Conservation (phyloP, 2,113 vertebrate genomes). For the Mus spicilegus region DNA sequence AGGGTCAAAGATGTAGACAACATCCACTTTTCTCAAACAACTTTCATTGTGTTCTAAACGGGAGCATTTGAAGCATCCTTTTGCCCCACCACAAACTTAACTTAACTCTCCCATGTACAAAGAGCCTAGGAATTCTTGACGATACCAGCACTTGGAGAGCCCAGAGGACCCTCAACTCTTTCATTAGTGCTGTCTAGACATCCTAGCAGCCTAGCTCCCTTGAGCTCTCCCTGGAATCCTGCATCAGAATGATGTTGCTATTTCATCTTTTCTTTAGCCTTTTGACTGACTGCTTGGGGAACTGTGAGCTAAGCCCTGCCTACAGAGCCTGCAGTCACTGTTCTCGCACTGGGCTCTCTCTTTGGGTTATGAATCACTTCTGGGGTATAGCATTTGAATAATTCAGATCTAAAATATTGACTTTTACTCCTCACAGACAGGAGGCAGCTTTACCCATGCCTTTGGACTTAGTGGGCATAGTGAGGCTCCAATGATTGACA, state of each 20-base stretch:
- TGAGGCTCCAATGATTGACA: not conserved
- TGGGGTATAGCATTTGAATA: conserved; percentile 58
- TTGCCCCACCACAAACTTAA: not conserved
- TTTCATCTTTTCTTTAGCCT: conserved; percentile 51
- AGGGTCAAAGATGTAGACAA: not conserved
- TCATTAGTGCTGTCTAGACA: not conserved
- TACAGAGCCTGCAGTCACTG: not conserved
- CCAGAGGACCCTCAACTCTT: too few species aligned
- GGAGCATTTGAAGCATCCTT: not conserved
- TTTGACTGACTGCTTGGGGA: conserved; percentile 47
- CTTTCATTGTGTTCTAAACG: conserved; percentile 1
- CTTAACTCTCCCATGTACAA: not conserved
- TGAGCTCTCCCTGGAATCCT: not conserved
- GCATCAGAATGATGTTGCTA: conserved; percentile 5
- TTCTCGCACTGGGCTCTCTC: not conserved
- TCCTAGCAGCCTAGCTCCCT: conserved; percentile 41
- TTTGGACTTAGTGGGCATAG: not conserved
- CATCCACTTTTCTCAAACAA: not conserved
- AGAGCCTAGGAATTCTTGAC: not conserved
- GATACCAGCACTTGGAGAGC: not conserved
- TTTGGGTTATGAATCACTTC: conserved; percentile 51
- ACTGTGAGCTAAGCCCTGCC: conserved; percentile 27
- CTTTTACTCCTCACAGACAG: conserved; percentile 55
- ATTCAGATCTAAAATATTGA: conserved; percentile 66
- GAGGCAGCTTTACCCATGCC: conserved; percentile 37